These are phyloP conservation scores for Uromys caudimaculatus DNA, from an alignment of 2,797 vertebrate genomes.

Conservation along the genomic window DNA sequence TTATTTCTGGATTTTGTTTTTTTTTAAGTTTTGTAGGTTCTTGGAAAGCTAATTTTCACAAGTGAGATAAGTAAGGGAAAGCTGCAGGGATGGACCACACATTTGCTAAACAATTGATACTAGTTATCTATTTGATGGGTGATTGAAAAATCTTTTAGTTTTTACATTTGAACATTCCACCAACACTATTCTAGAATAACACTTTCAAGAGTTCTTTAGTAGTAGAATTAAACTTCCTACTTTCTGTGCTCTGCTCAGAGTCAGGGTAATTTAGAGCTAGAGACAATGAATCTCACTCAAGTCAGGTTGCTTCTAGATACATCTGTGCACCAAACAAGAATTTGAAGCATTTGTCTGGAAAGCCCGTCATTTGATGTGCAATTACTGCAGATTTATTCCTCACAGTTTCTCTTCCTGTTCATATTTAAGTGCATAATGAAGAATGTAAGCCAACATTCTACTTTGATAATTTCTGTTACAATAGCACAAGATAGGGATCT, in stretches of 20 bases:
- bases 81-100: conserved; percentile 73
- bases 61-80: conserved; percentile 72
- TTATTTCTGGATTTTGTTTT: conserved; percentile 36
- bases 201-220: conserved; percentile 59
- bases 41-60: conserved; percentile 70
- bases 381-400: conserved; percentile 60
- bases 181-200: conserved; percentile 31
- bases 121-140: conserved; percentile 44
- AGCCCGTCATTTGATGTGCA: conserved; percentile 68
- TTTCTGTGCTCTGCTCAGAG: conserved; percentile 32
- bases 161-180: conserved; percentile 46
- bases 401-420: conserved; percentile 69
- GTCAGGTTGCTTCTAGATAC: conserved; percentile 75
- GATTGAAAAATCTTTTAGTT: neutral
- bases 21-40: conserved; percentile 73
- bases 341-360: conserved; percentile 82
- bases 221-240: conserved; percentile 58
- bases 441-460: conserved; percentile 23
- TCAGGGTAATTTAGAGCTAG: conserved; percentile 77
- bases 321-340: conserved; percentile 87
- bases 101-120: conserved; percentile 51
- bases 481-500: conserved; percentile 26
- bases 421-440: conserved; percentile 60
- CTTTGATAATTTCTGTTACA: neutral
- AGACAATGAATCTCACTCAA: conserved; percentile 69